A percentile compares a stretch with the other conserved stretches of the same genome.
These are phyloP conservation scores for Syngnathus floridae DNA, from an alignment of 2,113 vertebrate genomes.

Conservation along the genomic window DNA sequence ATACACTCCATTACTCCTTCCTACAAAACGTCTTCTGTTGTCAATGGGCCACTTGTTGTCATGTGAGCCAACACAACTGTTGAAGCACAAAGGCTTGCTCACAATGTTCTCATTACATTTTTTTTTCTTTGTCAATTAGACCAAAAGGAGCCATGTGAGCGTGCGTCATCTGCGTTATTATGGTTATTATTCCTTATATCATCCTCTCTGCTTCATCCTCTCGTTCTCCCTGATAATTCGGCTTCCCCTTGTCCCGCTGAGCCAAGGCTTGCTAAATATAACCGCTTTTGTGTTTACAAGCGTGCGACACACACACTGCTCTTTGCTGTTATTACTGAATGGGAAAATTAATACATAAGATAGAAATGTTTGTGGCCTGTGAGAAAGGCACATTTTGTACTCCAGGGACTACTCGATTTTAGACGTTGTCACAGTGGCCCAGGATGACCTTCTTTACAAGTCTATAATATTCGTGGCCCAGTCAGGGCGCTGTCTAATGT, in stretches of 20 bases:
- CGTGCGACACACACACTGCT: background rate
- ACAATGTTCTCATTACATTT: background rate
- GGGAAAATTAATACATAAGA: slow-evolving; percentile 38
- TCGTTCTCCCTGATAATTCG: slow-evolving; percentile 45
- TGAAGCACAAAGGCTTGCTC: background rate
- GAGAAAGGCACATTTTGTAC: slow-evolving; percentile 13
- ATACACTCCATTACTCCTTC: slow-evolving; percentile 7
- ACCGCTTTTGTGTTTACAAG: slow-evolving; percentile 3
- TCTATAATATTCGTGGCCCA: background rate
- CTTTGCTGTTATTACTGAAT: slow-evolving; percentile 30
- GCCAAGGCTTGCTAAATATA: slow-evolving; percentile 64
- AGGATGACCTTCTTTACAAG: background rate
- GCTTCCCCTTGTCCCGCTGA: slow-evolving; percentile 58
- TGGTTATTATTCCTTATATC: slow-evolving; percentile 29
- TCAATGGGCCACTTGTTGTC: slow-evolving; percentile 6
- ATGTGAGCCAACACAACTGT: background rate
- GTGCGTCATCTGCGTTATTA: background rate
- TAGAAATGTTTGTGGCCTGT: slow-evolving; percentile 33
- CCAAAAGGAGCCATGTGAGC: slow-evolving; percentile 33
- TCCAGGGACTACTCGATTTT: too few species aligned
- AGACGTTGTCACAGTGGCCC: background rate
- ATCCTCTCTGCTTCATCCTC: slow-evolving; percentile 48
- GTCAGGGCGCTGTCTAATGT: background rate
- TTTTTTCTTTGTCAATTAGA: slow-evolving; percentile 4
- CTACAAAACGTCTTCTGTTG: background rate